Base-by-base conservation (phyloP, 2,888 invertebrate genomes). In the Hirtodrosophila histrioides region DNA sequence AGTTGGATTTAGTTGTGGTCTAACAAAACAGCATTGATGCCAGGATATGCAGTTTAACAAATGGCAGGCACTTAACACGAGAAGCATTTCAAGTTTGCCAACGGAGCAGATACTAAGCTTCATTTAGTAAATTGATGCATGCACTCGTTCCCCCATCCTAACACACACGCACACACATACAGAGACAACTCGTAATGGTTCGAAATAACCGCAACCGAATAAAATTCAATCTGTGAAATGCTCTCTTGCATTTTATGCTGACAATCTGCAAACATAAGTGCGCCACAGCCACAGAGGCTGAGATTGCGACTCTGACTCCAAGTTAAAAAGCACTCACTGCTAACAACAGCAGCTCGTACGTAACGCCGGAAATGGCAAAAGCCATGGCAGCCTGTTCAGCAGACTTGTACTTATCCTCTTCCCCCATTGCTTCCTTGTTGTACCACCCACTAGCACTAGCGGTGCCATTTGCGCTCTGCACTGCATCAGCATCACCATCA, bases 141-240 rank as follows among this genome's bases (percentile, higher is more conserved):
- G 61, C 64, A 77, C 71, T 69, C 10, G 39, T 46, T 37, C 48
- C 17, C 17, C 1, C 17, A 17, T 17, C 17, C 17, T 17, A 17
- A 43, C 43, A 27, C 3, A 10, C 29, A 48, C n/a, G 11, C 37
- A 4, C 29, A 39, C 49, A 27, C 44, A 8, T 9, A 8, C 36
- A 45, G 24, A 51, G 29, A 41, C 44, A 37, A 41, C 41, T 73
- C 48, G 65, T 65, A 86, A 79, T 82, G 69, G 66, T 39, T 61
- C 6, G 68, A 81, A 75, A 81, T 58, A 83, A 73, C 78, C 78
- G 65, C 82, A 86, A 66, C 71, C 75, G 69, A 81, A 86, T 86
- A 75, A 84, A 86, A 86, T 79, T 86, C 77, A 88, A 86, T 86
- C 81, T 79, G 71, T 69, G 74, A 73, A 79, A 83, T 81, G 74